Percentiles rank a stretch among this genome's conserved stretches.
phyloP scores from a whole-genome alignment of 2,888 invertebrate species.

The Neelides folsomi region DNA sequence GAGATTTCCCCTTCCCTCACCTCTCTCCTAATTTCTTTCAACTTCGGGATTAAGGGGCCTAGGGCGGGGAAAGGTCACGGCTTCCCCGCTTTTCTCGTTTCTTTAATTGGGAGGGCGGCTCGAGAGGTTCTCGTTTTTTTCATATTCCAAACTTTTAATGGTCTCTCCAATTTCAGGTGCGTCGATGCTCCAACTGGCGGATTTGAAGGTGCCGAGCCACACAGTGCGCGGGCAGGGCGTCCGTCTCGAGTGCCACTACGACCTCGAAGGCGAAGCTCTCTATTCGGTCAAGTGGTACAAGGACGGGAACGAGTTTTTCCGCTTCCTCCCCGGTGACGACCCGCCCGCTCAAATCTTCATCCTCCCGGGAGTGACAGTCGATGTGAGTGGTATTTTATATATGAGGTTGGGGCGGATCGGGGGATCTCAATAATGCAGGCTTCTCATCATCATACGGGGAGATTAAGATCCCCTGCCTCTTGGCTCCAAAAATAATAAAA shows the following conservation, averaged over 20 bases:
- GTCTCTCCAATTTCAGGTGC: slow-evolving; percentile 36
- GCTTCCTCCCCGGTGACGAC: slow-evolving; percentile 67
- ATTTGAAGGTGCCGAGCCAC: slow-evolving; percentile 67
- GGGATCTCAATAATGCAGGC: too few species aligned
- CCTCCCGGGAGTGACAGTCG: slow-evolving; percentile 67
- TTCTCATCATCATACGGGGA: neutral
- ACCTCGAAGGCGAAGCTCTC: slow-evolving; percentile 64
- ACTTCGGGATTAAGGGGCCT: neutral
- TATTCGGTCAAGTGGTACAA: slow-evolving; percentile 90
- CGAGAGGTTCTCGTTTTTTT: slow-evolving; percentile 1
- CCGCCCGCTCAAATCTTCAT: slow-evolving; percentile 67
- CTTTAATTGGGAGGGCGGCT: slow-evolving; percentile 15
- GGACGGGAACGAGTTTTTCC: slow-evolving; percentile 75
- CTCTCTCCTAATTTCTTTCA: too few species aligned
- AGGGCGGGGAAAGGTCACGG: neutral
- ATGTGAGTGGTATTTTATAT: slow-evolving; percentile 51
- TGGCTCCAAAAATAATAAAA: neutral
- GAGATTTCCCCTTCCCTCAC: too few species aligned
- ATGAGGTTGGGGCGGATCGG: too few species aligned
- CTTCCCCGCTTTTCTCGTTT: slow-evolving; percentile 12
- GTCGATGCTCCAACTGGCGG: slow-evolving; percentile 53
- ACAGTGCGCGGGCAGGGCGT: slow-evolving; percentile 65
- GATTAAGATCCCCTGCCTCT: neutral
- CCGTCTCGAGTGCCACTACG: slow-evolving; percentile 65
- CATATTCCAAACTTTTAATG: neutral